Conservation (phyloP, 2,113 vertebrate species). For the Delphinus delphis region DNA sequence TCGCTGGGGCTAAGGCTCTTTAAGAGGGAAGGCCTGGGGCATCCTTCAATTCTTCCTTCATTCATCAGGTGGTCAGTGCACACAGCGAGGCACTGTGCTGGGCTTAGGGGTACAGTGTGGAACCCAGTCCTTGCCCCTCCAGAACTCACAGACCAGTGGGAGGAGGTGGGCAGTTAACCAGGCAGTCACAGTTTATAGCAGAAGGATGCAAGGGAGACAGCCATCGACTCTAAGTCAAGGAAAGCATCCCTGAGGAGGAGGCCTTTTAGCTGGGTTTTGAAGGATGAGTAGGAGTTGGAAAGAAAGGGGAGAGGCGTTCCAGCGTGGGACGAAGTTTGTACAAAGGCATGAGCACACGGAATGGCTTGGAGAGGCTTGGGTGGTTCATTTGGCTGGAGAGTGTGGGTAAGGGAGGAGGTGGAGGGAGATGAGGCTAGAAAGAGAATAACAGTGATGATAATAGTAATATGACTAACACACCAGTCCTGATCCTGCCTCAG, state of each 20-base stretch:
- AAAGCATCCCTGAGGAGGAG: background rate
- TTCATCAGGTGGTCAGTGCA: background rate
- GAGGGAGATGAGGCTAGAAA: background rate
- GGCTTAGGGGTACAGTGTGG: too few species aligned
- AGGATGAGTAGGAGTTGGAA: background rate
- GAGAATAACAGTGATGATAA: background rate
- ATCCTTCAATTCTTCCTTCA: background rate
- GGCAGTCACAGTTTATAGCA: too few species aligned
- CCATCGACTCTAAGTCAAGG: background rate
- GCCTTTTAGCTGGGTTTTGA: background rate
- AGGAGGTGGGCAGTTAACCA: background rate
- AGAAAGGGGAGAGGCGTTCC: background rate
- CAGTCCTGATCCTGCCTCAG: background rate
- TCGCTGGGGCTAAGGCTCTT: background rate
- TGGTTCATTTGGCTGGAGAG: background rate
- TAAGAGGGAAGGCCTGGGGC: background rate
- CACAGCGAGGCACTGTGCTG: background rate
- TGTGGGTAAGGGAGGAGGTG: background rate
- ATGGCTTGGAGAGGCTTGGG: background rate
- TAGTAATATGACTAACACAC: background rate
- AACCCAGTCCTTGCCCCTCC: background rate
- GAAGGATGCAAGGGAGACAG: background rate
- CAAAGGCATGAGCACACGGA: fast-evolving
- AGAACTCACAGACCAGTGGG: fast-evolving
- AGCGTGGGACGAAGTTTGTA: background rate